Percentiles rank a stretch among this genome's conserved stretches.
Conservation (phyloP, 2,888 invertebrate genomes). For the Stenotaenia linearis region DNA sequence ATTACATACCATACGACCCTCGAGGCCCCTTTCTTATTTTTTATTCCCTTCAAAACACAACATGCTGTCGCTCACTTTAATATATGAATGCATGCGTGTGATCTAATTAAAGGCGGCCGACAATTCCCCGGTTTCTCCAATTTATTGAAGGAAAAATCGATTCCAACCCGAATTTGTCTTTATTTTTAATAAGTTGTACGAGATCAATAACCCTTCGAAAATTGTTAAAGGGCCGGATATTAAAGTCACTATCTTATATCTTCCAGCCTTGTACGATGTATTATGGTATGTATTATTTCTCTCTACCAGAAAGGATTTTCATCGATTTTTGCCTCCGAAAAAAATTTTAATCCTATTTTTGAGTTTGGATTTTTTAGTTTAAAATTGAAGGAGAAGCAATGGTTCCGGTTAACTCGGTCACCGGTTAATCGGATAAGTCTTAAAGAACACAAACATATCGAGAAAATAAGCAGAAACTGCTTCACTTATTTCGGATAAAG, state of each 20-base stretch:
- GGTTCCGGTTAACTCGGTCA: no score
- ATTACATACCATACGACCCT: not conserved
- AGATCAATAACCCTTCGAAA: not conserved
- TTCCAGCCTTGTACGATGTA: not conserved
- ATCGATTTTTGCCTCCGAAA: not conserved
- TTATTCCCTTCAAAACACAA: not conserved
- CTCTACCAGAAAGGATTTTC: not conserved
- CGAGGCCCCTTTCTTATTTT: not conserved
- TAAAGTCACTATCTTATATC: not conserved
- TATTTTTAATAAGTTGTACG: not conserved
- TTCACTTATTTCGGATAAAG: no score
- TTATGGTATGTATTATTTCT: not conserved
- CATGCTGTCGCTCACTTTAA: not conserved
- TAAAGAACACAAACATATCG: no score
- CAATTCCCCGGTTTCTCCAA: not conserved
- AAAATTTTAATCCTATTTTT: no score
- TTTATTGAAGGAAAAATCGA: not conserved
- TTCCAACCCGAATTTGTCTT: not conserved
- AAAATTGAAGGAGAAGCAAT: no score
- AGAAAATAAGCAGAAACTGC: no score
- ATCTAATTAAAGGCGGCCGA: not conserved
- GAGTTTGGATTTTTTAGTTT: no score
- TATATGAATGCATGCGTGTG: not conserved
- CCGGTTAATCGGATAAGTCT: no score
- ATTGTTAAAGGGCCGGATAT: not conserved